Base-by-base conservation (phyloP, 1,140 invertebrate genomes). In the Diorhabda elongata region DNA sequence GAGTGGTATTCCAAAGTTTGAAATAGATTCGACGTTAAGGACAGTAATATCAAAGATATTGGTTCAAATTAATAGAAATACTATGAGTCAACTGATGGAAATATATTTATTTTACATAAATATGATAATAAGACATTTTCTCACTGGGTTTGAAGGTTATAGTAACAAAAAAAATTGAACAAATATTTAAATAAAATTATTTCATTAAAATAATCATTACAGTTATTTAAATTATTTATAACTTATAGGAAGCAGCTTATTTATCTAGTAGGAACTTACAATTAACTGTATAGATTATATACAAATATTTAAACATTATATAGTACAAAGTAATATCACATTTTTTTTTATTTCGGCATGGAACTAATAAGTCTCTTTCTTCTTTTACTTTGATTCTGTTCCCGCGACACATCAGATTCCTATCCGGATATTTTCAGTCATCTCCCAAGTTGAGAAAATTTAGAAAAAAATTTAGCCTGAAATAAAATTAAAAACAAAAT, bases 191-290 rank as follows among this genome's bases (percentile, higher is more conserved):
- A 63, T 63, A 63, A 63, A 63, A 63, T 44, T 11, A 44, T 45
- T 45, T 45, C 45, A 63, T 63, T 63, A 45, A 63, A 63, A 26
- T 60, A 65, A 57, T 65, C 42, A 57, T 65, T 65, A 65, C 64
- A 57, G 26, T 4, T 61, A 56, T 67, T 67, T 60, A 67, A 42
- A 61, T 43, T 60, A 60, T 61, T n/a, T 43, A 26, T n/a, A 65
- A 56, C 52, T 65, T 61, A 67, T 56, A 58, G 65, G 65, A 67
- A 67, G 65, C 60, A 66, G 65, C 67, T 71, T 68, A 68, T 26
- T 71, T 44, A 68, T 68, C 68, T 74, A 71, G 41, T 74, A 74
- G 73, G 73, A 74, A 74, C 73, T 74, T 74, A 74, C 66, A 70
- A 74, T 61, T 71, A 71, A n/a, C 62, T 64, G 58, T 69, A 65